Base-by-base conservation (phyloP, 2,888 invertebrate species). In the Blastobasis adustella region DNA sequence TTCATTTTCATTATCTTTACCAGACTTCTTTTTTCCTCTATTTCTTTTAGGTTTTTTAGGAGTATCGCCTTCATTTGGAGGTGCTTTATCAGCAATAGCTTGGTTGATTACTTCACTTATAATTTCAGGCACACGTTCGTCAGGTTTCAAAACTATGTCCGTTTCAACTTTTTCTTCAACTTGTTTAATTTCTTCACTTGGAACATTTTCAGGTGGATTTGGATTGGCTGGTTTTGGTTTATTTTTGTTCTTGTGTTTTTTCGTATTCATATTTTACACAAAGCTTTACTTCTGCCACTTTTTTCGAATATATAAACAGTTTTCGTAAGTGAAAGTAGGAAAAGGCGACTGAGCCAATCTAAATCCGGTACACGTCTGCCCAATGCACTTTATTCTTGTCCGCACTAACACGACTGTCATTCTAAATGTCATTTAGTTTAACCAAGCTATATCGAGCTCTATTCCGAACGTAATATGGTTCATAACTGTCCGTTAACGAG, bases 1-100 rank as follows among this genome's bases (percentile, higher is more conserved):
- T 44, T 60, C 59, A 46, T 58, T 54, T 37, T 58, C 58, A 37
- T 66, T 64, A 49, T 54, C 60, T 56, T 66, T 65, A 10, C 68
- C 71, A 37, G 70, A 61, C 50, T 79, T 88, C 61, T 88, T 89
- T 57, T 86, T 87, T 54, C 79, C 79, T 70, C 79, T 75, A 49
- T 78, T 83, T 56, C 89, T 67, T 63, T 89, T 88, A 0, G 89
- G 89, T 65, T 87, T 88, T n/a, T 82, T 81, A 1, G 89, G 89
- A 10, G 65, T 63, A 50, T 74, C 72, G 53, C 65, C 69, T 49
- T 66, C 68, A 10, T 45, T 10, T 23, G 23, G 23, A 23, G 23
- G 23, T 23, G 54, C 37, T 50, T 58, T 58, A 45, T 61, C 60
- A 9, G 46, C 41, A 8, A 47, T 49, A 43, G 54, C 46, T 8